These are phyloP conservation scores for Zele albiditarsus DNA, from an alignment of 2,888 invertebrate species.

Conservation along the genomic window DNA sequence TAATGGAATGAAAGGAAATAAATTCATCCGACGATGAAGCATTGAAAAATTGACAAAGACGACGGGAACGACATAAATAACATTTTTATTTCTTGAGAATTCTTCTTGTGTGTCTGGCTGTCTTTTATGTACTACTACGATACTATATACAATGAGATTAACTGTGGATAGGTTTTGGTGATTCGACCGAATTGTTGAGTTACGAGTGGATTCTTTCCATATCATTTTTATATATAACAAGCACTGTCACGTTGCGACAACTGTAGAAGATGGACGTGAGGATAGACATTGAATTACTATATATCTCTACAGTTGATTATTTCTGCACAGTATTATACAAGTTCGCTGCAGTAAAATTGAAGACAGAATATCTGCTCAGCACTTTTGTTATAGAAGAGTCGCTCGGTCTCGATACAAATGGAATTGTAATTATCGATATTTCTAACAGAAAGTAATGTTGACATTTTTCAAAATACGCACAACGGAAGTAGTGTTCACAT, in stretches of 20 bases:
- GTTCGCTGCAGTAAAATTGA: background rate
- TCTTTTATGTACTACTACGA: conserved; percentile 5
- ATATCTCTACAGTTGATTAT: background rate
- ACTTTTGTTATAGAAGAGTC: too few relatives aligned
- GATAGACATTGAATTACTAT: background rate
- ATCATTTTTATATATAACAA: conserved; percentile 34
- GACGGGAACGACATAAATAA: background rate
- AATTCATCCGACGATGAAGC: background rate
- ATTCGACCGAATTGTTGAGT: conserved; percentile 22
- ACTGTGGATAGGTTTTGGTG: conserved; percentile 18
- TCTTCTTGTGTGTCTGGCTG: background rate
- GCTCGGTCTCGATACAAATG: too few relatives aligned
- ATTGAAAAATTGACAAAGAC: conserved; percentile 9
- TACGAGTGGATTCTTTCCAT: conserved; percentile 26
- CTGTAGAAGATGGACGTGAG: background rate
- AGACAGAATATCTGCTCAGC: background rate
- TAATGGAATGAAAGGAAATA: conserved; percentile 1
- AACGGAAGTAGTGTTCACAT: too few relatives aligned
- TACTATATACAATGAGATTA: conserved; percentile 28
- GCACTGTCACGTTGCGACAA: conserved; percentile 16
- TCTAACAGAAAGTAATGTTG: too few relatives aligned
- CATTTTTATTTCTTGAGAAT: conserved; percentile 23
- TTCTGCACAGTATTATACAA: background rate
- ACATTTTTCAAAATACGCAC: too few relatives aligned
- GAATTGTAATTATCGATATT: too few relatives aligned